Evolutionary conservation across 1,140 invertebrate species (phyloP), one percentile per base, ranked within the genome.

Genomic region (Bombus soroeensis): DNA sequence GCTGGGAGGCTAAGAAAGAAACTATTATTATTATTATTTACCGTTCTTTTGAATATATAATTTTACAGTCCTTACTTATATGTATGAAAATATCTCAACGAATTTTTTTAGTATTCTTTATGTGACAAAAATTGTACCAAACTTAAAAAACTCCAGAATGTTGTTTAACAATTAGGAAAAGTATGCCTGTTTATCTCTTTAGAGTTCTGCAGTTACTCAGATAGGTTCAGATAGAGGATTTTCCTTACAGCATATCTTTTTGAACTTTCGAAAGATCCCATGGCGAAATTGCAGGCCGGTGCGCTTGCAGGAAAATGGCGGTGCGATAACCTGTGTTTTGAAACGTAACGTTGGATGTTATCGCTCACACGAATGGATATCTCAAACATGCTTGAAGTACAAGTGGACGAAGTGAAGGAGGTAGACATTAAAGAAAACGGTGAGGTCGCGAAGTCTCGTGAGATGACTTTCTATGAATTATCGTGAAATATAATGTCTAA

Each of bases 321-420:
- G 83, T 39, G 64, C 39, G 72, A 59, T 79, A 86, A 66, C 66
- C 78, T 86, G 83, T 93, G 85, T 92, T 94, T 93, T 92, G 88
- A 93, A 90, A 86, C 79, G 73, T 81, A 81, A 62, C 47, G n/a
- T 73, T 64, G 59, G 34, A 47, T 47, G 47, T 57, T 18, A 70
- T 59, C 22, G n/a, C 9, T 5, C 18, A 25, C 18, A 12, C 47
- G 68, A n/a, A 95, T 95, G 94, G 94, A 95, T 79, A 95, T 95
- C 62, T 92, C 94, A 43, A 94, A 91, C 53, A 93, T 95, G 90
- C 93, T 95, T 39, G 94, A 95, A 71, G 94, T 95, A 8, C 92
- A 95, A 78, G 94, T 95, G 37, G 92, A 94, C 9, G 94, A 95
- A 75, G 91, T 92, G 28, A 92, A 90, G 25, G 91, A 92, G 12